Evolutionary conservation across 2,888 invertebrate genomes (phyloP), one percentile per base, ranked within the genome.

Genomic region (Helleia helle): DNA sequence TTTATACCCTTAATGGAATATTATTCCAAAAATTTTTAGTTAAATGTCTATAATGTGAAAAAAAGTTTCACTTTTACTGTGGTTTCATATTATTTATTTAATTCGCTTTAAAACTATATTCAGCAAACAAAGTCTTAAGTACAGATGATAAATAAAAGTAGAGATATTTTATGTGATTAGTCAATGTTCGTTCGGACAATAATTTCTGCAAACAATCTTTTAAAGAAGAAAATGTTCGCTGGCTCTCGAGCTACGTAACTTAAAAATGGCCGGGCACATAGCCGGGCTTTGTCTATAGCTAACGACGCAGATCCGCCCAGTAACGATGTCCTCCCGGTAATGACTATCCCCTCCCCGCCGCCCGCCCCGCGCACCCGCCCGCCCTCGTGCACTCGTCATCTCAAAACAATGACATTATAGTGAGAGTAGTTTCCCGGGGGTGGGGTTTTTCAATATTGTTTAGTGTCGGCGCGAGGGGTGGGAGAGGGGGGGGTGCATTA

Each of bases 301-400:
- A 75, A 77, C 75, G 77, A 71, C 58, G 60, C 52, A 58, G 69
- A 71, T 81, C 80, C 80, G 73, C 67, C 60, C 65, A 51, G 65
- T 79, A 77, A 81, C 61, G 80, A 81, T 57, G 66, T 65, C 67
- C 65, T 59, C 63, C 63, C 64, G 56, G 63, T 75, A 76, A 79
- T 71, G 75, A 71, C 62, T 42, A 30, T 43, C 44, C 41, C 38
- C 43, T 43, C 39, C 41, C 41, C 31, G 38, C 43, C 44, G 41
- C 38, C 43, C 43, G 40, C 41, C 40, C 31, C 38, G n/a, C n/a
- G n/a, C n/a, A n/a, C 34, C 43, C 44, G 41, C 38, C 43, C 43
- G 40, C 41, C 41, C 31, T 38, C 43, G 43, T 25, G 37, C 43
- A 18, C 29, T 42, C 59, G 49, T 58, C 64, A 55, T 49, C 48